phyloP scores from a whole-genome alignment of 2,113 vertebrate genomes.

The Xiphophorus maculatus region DNA sequence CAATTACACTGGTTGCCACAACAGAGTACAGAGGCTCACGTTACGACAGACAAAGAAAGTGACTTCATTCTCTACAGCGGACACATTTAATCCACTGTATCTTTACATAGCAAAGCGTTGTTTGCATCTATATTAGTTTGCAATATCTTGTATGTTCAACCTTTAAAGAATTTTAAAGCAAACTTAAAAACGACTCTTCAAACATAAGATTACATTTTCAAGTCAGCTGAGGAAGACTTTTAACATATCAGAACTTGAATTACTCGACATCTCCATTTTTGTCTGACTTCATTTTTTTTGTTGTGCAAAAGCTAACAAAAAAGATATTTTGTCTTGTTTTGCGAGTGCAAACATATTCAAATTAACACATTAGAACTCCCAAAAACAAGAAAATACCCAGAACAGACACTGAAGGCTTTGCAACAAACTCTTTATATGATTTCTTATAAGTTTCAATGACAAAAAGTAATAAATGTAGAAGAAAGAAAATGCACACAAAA shows the following conservation, averaged over 20 bases:
- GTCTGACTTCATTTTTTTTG: not conserved
- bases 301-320: not conserved
- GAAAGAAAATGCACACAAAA: not conserved
- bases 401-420: not conserved
- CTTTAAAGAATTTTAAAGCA: not conserved
- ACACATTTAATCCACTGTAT: slow-evolving; percentile 17
- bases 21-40: slow-evolving; percentile 3
- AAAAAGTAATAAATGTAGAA: not conserved
- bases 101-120: slow-evolving; percentile 9
- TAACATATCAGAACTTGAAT: too few relatives aligned
- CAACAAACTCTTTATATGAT: not conserved
- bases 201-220: not conserved
- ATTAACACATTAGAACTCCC: not conserved
- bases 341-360: not conserved
- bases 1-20: slow-evolving; percentile 2
- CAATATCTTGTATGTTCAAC: not conserved
- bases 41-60: slow-evolving; percentile 29
- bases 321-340: too few relatives aligned
- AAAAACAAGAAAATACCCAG: not conserved
- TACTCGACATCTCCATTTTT: not conserved
- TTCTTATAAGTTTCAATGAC: not conserved
- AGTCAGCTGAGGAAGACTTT: not conserved
- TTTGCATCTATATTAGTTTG: not conserved
- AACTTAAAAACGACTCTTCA: not conserved
- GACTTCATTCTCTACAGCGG: slow-evolving; percentile 20